Evolutionary conservation across 2,113 vertebrate genomes (phyloP).

Genomic region (Solenodon paradoxus): DNA sequence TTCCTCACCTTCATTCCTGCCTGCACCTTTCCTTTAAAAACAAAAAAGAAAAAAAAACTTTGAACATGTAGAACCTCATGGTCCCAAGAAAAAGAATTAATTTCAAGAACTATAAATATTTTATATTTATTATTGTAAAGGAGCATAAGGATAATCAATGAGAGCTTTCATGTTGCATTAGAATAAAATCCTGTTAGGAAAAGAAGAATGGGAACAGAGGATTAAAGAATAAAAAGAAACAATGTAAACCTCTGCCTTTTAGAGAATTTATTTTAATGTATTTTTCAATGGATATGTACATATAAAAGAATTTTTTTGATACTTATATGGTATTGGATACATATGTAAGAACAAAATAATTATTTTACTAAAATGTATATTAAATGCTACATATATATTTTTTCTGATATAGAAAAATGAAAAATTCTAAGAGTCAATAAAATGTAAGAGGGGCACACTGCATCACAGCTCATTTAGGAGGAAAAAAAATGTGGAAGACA

Average conservation of each 20-base stretch:
- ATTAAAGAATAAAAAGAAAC: neutral
- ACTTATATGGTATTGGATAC: neutral
- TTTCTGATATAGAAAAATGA: neutral
- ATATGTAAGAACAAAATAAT: slow-evolving; percentile 6
- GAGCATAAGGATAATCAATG: neutral
- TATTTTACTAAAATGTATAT: slow-evolving; percentile 28
- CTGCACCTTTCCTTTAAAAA: too few species aligned
- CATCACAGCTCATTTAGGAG: neutral
- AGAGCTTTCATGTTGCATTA: neutral
- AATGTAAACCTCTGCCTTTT: neutral
- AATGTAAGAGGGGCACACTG: neutral
- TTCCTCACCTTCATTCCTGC: too few species aligned
- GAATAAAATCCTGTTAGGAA: neutral
- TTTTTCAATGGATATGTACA: neutral
- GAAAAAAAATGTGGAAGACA: neutral
- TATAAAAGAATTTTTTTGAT: neutral
- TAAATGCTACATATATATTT: neutral
- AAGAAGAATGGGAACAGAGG: neutral
- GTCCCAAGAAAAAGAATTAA: neutral
- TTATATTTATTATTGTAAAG: slow-evolving; percentile 9
- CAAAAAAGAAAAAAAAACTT: too few species aligned
- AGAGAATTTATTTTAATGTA: neutral
- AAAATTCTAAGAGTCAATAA: neutral
- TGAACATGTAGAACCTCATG: neutral
- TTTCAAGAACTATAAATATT: neutral